phyloP scores from a whole-genome alignment of 2,113 vertebrate genomes.

The Aythya baeri region DNA sequence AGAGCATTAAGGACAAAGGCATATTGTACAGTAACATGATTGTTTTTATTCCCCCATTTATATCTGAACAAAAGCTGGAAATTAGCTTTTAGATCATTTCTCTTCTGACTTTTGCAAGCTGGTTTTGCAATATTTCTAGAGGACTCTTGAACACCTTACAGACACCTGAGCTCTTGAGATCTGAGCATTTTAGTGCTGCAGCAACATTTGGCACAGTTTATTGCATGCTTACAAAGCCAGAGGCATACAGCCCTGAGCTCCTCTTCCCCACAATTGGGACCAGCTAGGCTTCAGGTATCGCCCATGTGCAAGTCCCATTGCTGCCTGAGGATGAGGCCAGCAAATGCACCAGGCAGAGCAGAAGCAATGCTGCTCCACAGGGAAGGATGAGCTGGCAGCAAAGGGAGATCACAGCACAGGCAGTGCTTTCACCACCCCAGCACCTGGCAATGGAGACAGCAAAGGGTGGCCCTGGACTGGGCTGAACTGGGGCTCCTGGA shows the following conservation, averaged over 20 bases:
- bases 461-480: accelerated
- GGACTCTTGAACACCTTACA: background rate
- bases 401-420: background rate
- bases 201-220: background rate
- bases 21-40: background rate
- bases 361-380: background rate
- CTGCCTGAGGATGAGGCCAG: background rate
- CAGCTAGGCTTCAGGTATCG: background rate
- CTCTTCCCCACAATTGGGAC: background rate
- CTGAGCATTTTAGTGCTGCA: background rate
- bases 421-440: background rate
- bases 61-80: constrained; percentile 31
- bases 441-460: accelerated
- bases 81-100: background rate
- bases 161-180: background rate
- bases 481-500: no score
- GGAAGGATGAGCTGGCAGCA: background rate
- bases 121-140: background rate
- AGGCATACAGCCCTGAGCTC: background rate
- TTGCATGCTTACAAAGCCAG: background rate
- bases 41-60: constrained; percentile 13
- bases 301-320: background rate
- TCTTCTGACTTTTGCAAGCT: background rate
- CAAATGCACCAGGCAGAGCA: background rate
- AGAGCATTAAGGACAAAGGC: constrained; percentile 10